Evolutionary conservation across 2,113 vertebrate genomes (phyloP).

Genomic region (Heterotis niloticus): DNA sequence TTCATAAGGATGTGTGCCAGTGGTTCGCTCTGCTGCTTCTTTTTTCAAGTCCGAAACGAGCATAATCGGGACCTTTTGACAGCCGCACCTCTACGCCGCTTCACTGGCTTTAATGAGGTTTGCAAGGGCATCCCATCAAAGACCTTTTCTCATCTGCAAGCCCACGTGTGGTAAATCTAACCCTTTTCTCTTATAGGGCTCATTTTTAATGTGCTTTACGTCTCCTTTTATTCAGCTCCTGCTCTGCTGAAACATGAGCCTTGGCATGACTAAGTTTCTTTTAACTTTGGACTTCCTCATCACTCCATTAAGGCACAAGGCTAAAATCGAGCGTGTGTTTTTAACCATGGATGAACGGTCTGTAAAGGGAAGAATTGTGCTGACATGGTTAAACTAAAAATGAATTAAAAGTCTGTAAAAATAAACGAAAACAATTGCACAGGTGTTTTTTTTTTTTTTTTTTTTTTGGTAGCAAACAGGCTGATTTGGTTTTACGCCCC

Average conservation of each 20-base stretch:
- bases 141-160: constrained; percentile 27
- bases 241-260: neutral
- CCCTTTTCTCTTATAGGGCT: neutral
- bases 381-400: too few relatives aligned
- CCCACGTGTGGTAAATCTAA: neutral
- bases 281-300: neutral
- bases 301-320: neutral
- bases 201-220: neutral
- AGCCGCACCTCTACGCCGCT: neutral
- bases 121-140: constrained; percentile 55
- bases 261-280: neutral
- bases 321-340: neutral
- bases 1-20: neutral
- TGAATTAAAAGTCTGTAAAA: too few relatives aligned
- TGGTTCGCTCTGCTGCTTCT: neutral
- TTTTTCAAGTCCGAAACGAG: neutral
- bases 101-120: constrained; percentile 43
- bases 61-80: neutral
- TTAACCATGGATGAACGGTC: too few relatives aligned
- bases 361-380: too few relatives aligned
- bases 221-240: neutral
- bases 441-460: too few relatives aligned
- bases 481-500: too few relatives aligned
- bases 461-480: too few relatives aligned
- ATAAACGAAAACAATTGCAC: too few relatives aligned